Conservation (phyloP, 1,140 invertebrate genomes). For the Octopus bimaculoides region DNA sequence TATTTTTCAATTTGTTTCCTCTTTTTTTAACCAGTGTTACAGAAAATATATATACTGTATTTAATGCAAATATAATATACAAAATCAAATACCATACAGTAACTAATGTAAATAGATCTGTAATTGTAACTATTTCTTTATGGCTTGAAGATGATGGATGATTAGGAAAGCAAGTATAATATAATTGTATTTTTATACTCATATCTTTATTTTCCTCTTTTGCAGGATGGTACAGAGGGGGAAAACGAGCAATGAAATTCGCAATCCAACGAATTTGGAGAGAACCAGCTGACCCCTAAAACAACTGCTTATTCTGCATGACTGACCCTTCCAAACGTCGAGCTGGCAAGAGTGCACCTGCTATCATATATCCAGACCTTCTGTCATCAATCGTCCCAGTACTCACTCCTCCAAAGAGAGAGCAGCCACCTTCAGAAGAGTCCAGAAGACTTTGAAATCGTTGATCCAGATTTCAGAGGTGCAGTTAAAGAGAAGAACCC, state of each 20-base stretch:
- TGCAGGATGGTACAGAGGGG: neutral
- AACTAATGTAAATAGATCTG: too few relatives aligned
- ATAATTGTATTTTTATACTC: too few relatives aligned
- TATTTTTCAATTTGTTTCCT: neutral
- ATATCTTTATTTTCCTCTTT: neutral
- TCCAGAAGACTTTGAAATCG: neutral
- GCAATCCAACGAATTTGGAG: neutral
- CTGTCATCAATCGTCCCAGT: neutral
- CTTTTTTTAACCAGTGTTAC: too few relatives aligned
- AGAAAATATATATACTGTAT: too few relatives aligned
- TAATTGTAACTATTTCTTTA: too few relatives aligned
- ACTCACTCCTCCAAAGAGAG: neutral
- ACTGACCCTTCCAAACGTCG: neutral
- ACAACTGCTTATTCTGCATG: neutral
- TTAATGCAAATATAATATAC: too few relatives aligned
- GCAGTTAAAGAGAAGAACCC: neutral
- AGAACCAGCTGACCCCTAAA: neutral
- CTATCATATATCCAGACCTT: neutral
- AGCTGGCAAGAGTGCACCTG: neutral
- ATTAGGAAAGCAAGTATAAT: too few relatives aligned
- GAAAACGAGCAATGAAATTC: neutral
- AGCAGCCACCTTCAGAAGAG: neutral
- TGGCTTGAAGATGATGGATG: too few relatives aligned
- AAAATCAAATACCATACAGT: too few relatives aligned
- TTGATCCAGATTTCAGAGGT: neutral